Evolutionary conservation across 2,113 vertebrate genomes (phyloP), one percentile per base, ranked within the genome.

Genomic region (Sinocyclocheilus grahami): DNA sequence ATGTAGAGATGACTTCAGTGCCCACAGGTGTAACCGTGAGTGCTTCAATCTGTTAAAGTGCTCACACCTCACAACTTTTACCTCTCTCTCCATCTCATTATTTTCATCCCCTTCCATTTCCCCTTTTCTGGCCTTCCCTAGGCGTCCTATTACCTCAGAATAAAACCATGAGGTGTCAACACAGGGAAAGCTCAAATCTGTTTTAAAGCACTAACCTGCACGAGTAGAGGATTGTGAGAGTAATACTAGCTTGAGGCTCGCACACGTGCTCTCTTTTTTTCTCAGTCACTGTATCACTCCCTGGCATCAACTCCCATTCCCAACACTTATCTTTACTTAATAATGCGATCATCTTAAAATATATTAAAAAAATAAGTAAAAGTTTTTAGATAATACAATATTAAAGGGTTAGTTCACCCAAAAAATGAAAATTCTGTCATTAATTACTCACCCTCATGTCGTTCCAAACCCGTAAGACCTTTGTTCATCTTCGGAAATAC

Each of bases 151-250:
- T 86, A 82, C 85, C 69, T 75, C 79, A 65, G 48, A 83, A 82
- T 86, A 83, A 86, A 86, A 77, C 79, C 78, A 75, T 65, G 27
- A 86, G 79, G 69, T 82, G 69, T 82, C 85, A 65, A 86, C 79
- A 78, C 46, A 82, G 55, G 30, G 20, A 55, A 46, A 67, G 85
- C 72, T 76, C 58, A 81, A 83, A 83, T 86, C 79, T 83, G 58
- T 86, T 76, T 82, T 82, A 86, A 76, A 86, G 58, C 79, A 39
- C 85, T 82, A 42, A 76, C 77, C 22, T 42, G 55, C 1, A 27
- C 8, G 2, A 7, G 63, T 11, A 22, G 76, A 67, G 62, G 69
- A 46, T 24, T 78, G 42, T 67, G 67, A 72, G 77, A 80, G 46
- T 86, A 80, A 86, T 80, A 20, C 84, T 79, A 24, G 76, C 84